Evolutionary conservation across 2,113 vertebrate genomes (phyloP), one percentile per base, ranked within the genome.

Genomic region (Potamarius usumacintae): DNA sequence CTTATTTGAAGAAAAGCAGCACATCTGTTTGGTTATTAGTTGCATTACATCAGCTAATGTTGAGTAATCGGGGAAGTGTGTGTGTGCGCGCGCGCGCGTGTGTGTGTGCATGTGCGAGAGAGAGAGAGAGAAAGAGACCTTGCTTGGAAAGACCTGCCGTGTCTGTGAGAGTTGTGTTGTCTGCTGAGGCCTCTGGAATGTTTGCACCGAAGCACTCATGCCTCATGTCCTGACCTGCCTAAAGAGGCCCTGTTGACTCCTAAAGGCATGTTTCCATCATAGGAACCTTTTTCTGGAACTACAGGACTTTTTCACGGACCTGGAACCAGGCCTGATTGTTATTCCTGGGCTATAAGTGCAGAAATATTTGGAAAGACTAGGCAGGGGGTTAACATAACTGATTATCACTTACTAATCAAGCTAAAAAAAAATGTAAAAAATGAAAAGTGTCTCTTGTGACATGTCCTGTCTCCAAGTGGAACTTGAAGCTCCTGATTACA

Each of bases 101-200:
- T 48, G 57, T 65, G 78, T 50, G 77, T 55, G 88, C 53, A 48
- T 53, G 74, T 77, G 74, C 50, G 42, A 15, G 72, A 50, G 88
- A 67, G 65, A 27, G 57, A 57, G 78, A 27, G 77, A 22, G 82
- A 82, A 42, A 82, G 67, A 77, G 65, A 83, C 25, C 14, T 83
- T 65, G 82, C 55, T 55, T 86, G 88, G 78, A 78, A n/a, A 86
- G 18, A 57, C 50, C 72, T 86, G 85, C 34, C 42, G 62, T 65
- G 79, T 82, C 85, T 83, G 53, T 57, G 65, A 62, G 52, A 67
- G 58, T 83, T 77, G n/a, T 22, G 90, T 67, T 62, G 84, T 88
- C 86, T 84, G 74, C 80, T n/a, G 57, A 86, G 87, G 88, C 88
- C 83, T 91, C 91, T 91, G 90, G 89, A 92, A 93, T 92, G 85